Evolutionary conservation across 2,113 vertebrate species (phyloP), one percentile per base, ranked within the genome.

Genomic region (Trichechus manatus): DNA sequence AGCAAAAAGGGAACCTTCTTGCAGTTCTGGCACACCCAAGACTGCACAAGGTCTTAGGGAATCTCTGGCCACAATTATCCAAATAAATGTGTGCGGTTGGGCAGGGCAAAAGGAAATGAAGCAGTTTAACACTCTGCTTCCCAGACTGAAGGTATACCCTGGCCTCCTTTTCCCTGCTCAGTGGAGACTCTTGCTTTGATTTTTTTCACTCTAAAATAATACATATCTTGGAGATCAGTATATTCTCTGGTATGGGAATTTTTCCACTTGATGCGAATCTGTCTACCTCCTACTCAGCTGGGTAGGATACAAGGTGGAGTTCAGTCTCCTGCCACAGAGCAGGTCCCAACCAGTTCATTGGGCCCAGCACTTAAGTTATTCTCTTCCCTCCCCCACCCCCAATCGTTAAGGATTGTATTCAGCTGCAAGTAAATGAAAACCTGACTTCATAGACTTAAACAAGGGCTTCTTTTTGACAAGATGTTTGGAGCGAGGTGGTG

Each of bases 11-110:
- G 94, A 95, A 50, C 9, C 33, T 25, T 90, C 70, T 89, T 39
- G 50, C 50, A 72, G 68, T 75, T 93, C 91, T 93, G 95, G 88
- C 96, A 97, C 97, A 98, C 96, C 93, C 95, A 97, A 74, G 68
- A 66, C 88, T 95, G 68, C 56, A 89, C 25, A 95, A 90, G 68
- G 70, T 96, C 50, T 68, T 56, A 5, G 92, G 94, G 96, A 96
- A 66, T 50, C 91, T 94, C 95, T 94, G 82, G 89, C 89, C 85
- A 44, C 53, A 91, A 96, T 94, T 97, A 80, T 89, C 87, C 87
- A 97, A 94, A 96, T 96, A 96, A 89, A 87, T 70, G 66, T 64
- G 56, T 91, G 44, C 64, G 39, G 3, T 17, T 56, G 33, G 82
- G 86, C 42, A 89, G 78, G 91, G 86, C 78, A 4, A 81, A 39